These are phyloP conservation scores for human DNA, from an alignment of 2,113 vertebrate species.

Conservation along the genomic window GRCh38 chr15:26631001-26631500, in stretches of 20 bases:
- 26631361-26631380: slow-evolving; percentile 52
- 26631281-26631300: neutral
- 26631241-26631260: neutral
- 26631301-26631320: neutral
- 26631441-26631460: slow-evolving; percentile 67
- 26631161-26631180: neutral
- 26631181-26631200: neutral
- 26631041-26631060: neutral
- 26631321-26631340: slow-evolving; percentile 41
- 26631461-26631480: slow-evolving; percentile 68
- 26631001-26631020: neutral
- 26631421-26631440: slow-evolving; percentile 69
- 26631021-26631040: too few species aligned
- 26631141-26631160: neutral
- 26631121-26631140: neutral
- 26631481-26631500: slow-evolving; percentile 79
- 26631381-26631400: slow-evolving; percentile 70
- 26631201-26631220: neutral
- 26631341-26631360: slow-evolving; percentile 46
- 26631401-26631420: slow-evolving; percentile 53
- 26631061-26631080: accelerated
- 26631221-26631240: neutral
- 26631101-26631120: neutral
- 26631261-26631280: neutral
- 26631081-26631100: accelerated